Percentiles rank a stretch among this genome's conserved stretches.
phyloP scores from a whole-genome alignment of 2,113 vertebrate genomes.

The Sisor rabdophorus region DNA sequence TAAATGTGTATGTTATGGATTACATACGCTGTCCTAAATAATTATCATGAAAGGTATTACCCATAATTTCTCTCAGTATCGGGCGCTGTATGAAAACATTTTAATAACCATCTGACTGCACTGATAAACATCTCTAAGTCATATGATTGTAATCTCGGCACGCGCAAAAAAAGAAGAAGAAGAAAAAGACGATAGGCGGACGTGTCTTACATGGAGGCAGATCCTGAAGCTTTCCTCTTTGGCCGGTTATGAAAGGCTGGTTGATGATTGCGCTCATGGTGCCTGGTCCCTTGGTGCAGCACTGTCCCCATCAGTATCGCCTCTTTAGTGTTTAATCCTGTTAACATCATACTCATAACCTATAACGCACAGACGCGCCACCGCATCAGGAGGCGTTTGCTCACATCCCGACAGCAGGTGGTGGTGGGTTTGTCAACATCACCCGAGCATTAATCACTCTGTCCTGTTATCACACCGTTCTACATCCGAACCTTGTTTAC shows the following conservation, averaged over 20 bases:
- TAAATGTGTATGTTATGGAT: neutral
- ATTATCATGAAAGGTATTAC: no score
- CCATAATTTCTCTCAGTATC: no score
- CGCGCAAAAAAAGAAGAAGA: no score
- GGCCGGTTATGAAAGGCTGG: neutral
- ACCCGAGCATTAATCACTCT: conserved; percentile 23
- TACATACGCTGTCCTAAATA: no score
- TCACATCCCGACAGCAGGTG: neutral
- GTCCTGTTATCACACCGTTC: neutral
- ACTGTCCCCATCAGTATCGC: conserved; percentile 33
- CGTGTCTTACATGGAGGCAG: conserved; percentile 26
- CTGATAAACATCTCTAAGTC: neutral
- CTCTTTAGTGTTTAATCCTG: neutral
- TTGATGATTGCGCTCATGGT: neutral
- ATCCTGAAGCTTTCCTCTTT: conserved; percentile 19
- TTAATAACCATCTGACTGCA: neutral
- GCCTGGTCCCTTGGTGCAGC: conserved; percentile 18
- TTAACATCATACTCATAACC: no score
- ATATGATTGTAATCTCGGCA: no score
- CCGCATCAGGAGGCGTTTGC: neutral
- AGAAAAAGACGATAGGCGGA: no score
- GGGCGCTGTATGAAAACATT: no score
- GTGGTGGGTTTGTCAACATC: neutral
- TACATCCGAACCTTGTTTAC: conserved; percentile 9
- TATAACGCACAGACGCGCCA: neutral